Percentiles rank a stretch among this genome's conserved stretches.
phyloP scores from a whole-genome alignment of 2,888 invertebrate genomes.

The Dynastes hyllus region DNA sequence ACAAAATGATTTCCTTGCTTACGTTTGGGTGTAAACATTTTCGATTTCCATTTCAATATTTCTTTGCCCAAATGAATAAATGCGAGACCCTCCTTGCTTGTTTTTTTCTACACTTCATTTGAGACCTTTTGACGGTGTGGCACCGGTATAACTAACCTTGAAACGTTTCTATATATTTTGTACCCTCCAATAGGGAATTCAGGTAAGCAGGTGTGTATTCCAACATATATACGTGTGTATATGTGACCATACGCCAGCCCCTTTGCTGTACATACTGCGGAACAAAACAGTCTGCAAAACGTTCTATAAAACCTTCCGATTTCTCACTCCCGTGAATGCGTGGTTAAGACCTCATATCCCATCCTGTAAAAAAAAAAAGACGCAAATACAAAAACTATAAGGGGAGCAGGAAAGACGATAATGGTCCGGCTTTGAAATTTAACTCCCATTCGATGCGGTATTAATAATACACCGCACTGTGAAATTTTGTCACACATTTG shows the following conservation, averaged over 20 bases:
- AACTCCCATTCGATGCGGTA: constrained; percentile 41
- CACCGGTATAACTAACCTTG: constrained; percentile 36
- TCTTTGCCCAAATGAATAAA: too few relatives aligned
- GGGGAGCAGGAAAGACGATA: constrained; percentile 23
- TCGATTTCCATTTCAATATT: too few relatives aligned
- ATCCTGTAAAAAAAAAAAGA: constrained; percentile 6
- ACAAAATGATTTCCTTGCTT: too few relatives aligned
- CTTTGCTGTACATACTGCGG: constrained; percentile 22
- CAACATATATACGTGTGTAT: constrained; percentile 12
- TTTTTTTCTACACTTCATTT: constrained; percentile 15
- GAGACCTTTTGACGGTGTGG: constrained; percentile 19
- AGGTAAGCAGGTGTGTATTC: constrained; percentile 52
- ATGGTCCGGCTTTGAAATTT: constrained; percentile 33
- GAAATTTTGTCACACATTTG: constrained; percentile 45
- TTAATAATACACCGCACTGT: constrained; percentile 37
- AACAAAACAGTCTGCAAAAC: constrained; percentile 36
- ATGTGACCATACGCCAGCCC: constrained; percentile 12
- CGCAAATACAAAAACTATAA: constrained; percentile 30
- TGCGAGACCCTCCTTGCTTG: too few relatives aligned
- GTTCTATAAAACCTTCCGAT: constrained; percentile 36
- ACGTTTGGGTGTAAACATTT: too few relatives aligned
- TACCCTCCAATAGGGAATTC: constrained; percentile 41
- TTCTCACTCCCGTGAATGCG: constrained; percentile 36
- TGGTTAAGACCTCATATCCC: constrained; percentile 13
- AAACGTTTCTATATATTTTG: constrained; percentile 45